Evolutionary conservation across 92 coral and sea anemone species (phyloP).

Genomic region (Phenganax marumi): DNA sequence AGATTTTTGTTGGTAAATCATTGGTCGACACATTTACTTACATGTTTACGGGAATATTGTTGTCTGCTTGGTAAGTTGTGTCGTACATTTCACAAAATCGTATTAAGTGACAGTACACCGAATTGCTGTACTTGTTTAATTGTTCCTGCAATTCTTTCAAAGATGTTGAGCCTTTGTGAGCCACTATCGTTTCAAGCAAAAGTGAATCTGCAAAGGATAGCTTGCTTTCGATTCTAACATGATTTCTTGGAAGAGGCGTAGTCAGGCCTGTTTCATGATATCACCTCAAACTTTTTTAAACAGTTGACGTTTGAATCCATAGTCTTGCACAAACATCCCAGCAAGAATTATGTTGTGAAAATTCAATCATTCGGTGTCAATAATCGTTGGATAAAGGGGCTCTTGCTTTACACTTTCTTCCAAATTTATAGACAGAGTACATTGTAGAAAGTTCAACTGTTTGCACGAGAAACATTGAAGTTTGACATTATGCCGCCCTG

Average conservation of each 20-base stretch:
- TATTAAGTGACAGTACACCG: conserved; percentile 43
- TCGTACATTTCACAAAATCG: conserved; percentile 32
- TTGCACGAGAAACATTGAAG: too few relatives aligned
- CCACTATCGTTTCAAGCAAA: conserved; percentile 53
- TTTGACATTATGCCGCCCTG: too few relatives aligned
- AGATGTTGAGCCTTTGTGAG: conserved; percentile 46
- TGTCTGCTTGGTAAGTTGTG: conserved; percentile 49
- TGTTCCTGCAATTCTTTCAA: conserved; percentile 39
- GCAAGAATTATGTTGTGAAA: conserved; percentile 43
- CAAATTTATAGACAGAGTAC: too few relatives aligned
- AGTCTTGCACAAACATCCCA: neutral
- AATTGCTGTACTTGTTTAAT: conserved; percentile 32
- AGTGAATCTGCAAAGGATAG: conserved; percentile 40
- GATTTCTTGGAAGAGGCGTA: neutral
- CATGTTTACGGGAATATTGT: conserved; percentile 51
- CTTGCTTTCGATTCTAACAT: conserved; percentile 44
- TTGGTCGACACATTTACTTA: conserved; percentile 52
- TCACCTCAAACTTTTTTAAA: too few relatives aligned
- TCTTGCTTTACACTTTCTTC: conserved; percentile 48
- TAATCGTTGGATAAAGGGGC: conserved; percentile 50
- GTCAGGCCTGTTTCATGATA: too few relatives aligned
- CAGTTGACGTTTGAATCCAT: conserved; percentile 35
- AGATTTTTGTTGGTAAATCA: conserved; percentile 55
- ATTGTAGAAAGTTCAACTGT: too few relatives aligned
- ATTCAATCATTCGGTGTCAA: conserved; percentile 56